Conservation (phyloP, 2,113 vertebrate genomes). For the Xiphias gladius region DNA sequence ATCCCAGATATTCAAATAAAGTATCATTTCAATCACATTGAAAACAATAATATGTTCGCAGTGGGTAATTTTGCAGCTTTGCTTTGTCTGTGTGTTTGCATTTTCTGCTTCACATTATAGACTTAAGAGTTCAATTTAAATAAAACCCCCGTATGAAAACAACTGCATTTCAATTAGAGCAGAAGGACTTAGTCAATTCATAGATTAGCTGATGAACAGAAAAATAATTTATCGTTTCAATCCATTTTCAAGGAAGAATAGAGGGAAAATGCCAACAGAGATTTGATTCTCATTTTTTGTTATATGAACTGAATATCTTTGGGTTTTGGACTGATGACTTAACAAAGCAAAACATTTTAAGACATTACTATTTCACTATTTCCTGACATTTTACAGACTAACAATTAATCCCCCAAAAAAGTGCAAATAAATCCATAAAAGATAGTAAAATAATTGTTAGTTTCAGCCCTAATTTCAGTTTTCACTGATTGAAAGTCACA, state of each 20-base stretch:
- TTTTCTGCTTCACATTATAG: neutral
- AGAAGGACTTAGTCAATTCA: neutral
- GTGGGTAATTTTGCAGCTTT: too few relatives aligned
- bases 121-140: neutral
- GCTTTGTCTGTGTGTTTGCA: neutral
- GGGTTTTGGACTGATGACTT: too few relatives aligned
- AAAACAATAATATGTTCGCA: conserved; percentile 4
- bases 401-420: neutral
- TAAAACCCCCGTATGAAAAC: neutral
- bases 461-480: neutral
- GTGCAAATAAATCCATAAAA: neutral
- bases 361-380: neutral
- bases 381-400: neutral
- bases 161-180: neutral
- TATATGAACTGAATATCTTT: neutral
- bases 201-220: neutral
- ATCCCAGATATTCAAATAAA: conserved; percentile 12
- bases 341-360: neutral
- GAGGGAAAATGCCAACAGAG: neutral
- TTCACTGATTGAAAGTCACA: neutral
- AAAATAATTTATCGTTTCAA: neutral
- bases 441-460: neutral
- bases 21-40: neutral
- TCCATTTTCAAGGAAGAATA: neutral
- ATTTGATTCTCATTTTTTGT: too few relatives aligned